phyloP scores from a whole-genome alignment of 1,140 invertebrate species.

The Caenorhabditis remanei region DNA sequence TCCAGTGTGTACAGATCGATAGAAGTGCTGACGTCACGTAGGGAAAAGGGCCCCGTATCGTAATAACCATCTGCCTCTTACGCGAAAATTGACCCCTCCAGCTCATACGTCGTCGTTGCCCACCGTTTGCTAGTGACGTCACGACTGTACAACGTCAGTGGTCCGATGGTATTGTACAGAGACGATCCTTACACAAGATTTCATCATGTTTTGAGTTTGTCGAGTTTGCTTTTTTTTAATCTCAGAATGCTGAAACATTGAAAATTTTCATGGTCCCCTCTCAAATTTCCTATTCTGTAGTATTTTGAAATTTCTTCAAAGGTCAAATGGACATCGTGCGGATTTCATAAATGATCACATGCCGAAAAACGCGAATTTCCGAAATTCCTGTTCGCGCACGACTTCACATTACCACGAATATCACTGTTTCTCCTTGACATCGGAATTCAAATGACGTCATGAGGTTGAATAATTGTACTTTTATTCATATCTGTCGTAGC shows the following conservation, averaged over 20 bases:
- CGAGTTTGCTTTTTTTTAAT: too few species aligned
- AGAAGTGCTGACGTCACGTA: background rate
- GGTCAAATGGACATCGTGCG: background rate
- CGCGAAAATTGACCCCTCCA: background rate
- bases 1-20: background rate
- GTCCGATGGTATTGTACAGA: too few species aligned
- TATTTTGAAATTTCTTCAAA: background rate
- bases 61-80: background rate
- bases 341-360: constrained; percentile 18
- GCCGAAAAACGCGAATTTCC: constrained; percentile 43
- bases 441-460: background rate
- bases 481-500: background rate
- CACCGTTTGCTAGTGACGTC: background rate
- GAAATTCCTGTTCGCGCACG: constrained; percentile 49
- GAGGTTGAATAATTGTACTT: constrained; percentile 30
- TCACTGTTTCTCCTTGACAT: constrained; percentile 17
- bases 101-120: background rate
- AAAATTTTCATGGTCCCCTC: too few species aligned
- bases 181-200: too few species aligned
- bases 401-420: constrained; percentile 31
- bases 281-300: too few species aligned
- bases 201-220: too few species aligned
- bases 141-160: background rate
- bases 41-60: background rate
- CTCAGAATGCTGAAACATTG: too few species aligned